Evolutionary conservation across 2,888 invertebrate species (phyloP).

Genomic region (Ichneumoninae sp.): DNA sequence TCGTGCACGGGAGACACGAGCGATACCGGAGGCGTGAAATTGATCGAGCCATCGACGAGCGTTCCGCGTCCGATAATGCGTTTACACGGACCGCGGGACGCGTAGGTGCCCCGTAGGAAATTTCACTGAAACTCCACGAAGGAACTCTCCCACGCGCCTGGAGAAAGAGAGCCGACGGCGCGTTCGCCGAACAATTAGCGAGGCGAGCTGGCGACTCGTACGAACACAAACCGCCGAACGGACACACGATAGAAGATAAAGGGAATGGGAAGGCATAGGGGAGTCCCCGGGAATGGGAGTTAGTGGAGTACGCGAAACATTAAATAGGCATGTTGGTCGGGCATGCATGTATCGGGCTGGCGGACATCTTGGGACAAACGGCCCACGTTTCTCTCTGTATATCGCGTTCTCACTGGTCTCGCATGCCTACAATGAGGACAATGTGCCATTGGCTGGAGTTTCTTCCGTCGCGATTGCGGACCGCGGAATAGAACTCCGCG

Average conservation of each 20-base stretch:
- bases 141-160: conserved; percentile 48
- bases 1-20: conserved; percentile 27
- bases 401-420: background rate
- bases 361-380: conserved; percentile 58
- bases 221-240: conserved; percentile 64
- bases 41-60: background rate
- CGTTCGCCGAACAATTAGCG: conserved; percentile 54
- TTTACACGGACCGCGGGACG: background rate
- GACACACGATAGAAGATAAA: conserved; percentile 59
- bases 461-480: conserved; percentile 70
- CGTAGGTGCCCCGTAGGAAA: background rate
- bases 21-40: conserved; percentile 11
- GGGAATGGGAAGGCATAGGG: conserved; percentile 34
- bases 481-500: conserved; percentile 51
- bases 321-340: conserved; percentile 64
- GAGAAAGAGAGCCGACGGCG: background rate
- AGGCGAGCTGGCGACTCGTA: conserved; percentile 50
- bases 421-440: conserved; percentile 75
- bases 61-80: background rate
- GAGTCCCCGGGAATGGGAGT: background rate
- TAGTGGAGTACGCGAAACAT: conserved; percentile 66
- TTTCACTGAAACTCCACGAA: background rate
- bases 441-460: conserved; percentile 69
- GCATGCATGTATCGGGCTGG: conserved; percentile 61
- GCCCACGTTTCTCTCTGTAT: conserved; percentile 14